Conservation (phyloP, 2,797 vertebrate genomes). For the Carduelis carduelis region DNA sequence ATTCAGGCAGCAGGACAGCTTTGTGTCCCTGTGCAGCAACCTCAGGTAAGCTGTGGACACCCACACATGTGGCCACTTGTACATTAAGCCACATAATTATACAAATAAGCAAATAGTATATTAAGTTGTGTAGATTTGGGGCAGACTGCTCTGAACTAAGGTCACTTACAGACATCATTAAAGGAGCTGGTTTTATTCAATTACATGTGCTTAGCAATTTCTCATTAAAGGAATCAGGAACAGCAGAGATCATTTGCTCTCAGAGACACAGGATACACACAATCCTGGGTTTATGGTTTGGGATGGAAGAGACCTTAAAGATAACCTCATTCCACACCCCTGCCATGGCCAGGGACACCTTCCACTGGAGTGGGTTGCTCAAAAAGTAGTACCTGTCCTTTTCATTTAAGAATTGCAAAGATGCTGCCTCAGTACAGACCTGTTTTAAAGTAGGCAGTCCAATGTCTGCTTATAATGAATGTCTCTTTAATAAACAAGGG, state of each 20-base stretch:
- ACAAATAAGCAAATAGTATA: not conserved
- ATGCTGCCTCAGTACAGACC: not conserved
- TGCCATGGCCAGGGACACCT: not conserved
- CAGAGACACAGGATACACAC: not conserved
- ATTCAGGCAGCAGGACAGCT: not conserved
- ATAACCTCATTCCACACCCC: not conserved
- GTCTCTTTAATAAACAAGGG: not conserved
- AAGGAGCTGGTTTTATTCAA: not conserved
- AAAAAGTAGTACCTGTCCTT: not conserved
- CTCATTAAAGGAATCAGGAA: not conserved
- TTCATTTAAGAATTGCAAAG: not conserved
- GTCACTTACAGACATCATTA: not conserved
- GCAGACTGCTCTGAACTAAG: not conserved
- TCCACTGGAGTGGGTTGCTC: not conserved
- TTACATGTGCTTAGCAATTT: not conserved
- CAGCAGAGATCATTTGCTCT: not conserved
- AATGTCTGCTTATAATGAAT: not conserved
- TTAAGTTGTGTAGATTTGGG: not conserved
- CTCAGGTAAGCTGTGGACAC: not conserved
- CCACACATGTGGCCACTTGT: rapidly evolving
- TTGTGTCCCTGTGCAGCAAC: not conserved
- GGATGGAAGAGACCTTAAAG: not conserved
- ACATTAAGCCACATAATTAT: not conserved
- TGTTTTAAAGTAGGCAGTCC: not conserved
- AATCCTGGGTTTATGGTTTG: not conserved